Evolutionary conservation across 1,140 invertebrate species (phyloP), one percentile per base, ranked within the genome.

Genomic region (Bombus waltoni): DNA sequence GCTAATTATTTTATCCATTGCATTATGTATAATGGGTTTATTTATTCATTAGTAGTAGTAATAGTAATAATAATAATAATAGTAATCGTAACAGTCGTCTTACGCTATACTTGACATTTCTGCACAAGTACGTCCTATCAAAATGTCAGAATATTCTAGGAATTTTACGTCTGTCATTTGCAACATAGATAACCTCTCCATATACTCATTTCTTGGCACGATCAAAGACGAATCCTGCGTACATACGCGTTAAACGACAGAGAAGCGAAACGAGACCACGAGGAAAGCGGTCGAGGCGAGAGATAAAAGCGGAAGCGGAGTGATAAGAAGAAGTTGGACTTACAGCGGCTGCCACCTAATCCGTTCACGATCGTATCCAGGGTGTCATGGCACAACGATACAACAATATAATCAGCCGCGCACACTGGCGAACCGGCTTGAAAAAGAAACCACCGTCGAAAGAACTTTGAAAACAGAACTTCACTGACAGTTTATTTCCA

Each of bases 301-400:
- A 28, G 38, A 53, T 11, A 32, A 38, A 73, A 53, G 25, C 79
- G 81, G 62, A 70, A 78, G 25, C 44, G 32, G 4, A 10, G 3
- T n/a, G 38, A 66, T 13, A 47, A 38, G 72, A 68, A 68, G 44
- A 53, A 74, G 22, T 3, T 13, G 68, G 32, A 83, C 88, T 90
- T 32, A 90, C 89, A 62, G 57, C 22, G 44, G 66, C 73, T 57
- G 53, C 71, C 70, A 57, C 65, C 83, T 89, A 91, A 92, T 92
- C 91, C 92, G 87, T 90, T 90, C 83, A 86, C 81, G 76, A 90
- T 88, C 83, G 77, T 91, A 92, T 92, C 91, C 89, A 92, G 81
- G 81, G 40, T 76, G 73, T 82, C 82, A 85, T 83, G 77, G 79
- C 87, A 91, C 89, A 90, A 89, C 42, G 72, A 89, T 59, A 82